These are phyloP conservation scores for Arremon brunneinucha DNA, from an alignment of 2,797 vertebrate genomes.

Conservation along the genomic window DNA sequence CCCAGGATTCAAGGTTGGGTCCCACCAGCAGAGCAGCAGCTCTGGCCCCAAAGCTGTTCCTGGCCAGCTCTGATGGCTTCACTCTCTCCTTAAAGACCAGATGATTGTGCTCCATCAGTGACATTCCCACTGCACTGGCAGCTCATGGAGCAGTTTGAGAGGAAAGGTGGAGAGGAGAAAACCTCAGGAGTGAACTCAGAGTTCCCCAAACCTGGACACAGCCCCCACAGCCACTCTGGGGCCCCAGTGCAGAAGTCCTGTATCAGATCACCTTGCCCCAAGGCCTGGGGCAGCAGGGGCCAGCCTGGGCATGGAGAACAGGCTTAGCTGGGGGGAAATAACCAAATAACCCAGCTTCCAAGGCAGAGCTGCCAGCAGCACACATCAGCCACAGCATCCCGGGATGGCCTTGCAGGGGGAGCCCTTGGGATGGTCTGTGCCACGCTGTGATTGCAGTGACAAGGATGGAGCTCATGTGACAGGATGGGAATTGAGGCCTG, in stretches of 20 bases:
- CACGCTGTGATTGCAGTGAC: background rate
- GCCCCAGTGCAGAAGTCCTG: background rate
- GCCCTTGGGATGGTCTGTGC: background rate
- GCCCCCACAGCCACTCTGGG: background rate
- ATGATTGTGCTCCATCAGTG: background rate
- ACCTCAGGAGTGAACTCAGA: rapidly evolving
- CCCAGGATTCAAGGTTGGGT: background rate
- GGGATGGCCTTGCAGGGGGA: rapidly evolving
- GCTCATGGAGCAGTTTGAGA: background rate
- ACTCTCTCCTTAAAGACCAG: background rate
- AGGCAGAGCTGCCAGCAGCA: background rate
- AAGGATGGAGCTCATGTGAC: background rate
- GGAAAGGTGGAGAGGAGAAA: background rate
- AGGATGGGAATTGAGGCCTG: background rate
- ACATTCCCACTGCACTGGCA: background rate
- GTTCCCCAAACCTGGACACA: background rate
- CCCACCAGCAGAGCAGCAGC: no score
- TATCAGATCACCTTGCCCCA: background rate
- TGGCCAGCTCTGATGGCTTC: background rate
- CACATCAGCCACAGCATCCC: rapidly evolving
- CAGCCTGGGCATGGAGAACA: background rate
- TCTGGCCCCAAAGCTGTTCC: background rate
- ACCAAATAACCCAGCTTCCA: background rate
- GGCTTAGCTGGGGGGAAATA: background rate
- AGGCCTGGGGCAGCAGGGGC: background rate